Percentiles rank a stretch among this genome's conserved stretches.
Evolutionary conservation across 2,797 vertebrate genomes (phyloP).

Genomic region (Rhincodon typus): DNA sequence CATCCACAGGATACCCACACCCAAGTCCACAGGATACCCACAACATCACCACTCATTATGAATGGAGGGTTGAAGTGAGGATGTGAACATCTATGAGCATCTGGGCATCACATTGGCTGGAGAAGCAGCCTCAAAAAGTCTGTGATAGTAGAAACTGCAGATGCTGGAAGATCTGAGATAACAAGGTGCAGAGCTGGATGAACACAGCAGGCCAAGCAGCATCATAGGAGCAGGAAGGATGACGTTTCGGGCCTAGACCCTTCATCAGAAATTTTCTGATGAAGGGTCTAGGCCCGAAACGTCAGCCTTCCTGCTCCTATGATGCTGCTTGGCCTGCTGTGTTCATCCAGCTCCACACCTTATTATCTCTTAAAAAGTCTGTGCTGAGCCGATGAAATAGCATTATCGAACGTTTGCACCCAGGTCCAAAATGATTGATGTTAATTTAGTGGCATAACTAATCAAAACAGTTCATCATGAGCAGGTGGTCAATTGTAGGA

Average conservation of each 20-base stretch:
- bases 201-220: no score
- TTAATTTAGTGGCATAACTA: not conserved
- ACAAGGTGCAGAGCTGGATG: no score
- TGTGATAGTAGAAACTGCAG: no score
- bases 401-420: not conserved
- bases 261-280: no score
- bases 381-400: not conserved
- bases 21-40: not conserved
- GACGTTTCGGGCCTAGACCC: no score
- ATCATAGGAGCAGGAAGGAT: no score
- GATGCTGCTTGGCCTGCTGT: no score
- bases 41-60: not conserved
- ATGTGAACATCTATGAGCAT: not conserved
- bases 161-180: no score
- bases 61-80: not conserved
- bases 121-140: not conserved
- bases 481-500: not conserved
- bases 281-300: no score
- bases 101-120: not conserved
- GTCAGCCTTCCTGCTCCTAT: no score
- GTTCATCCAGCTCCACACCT: no score
- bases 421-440: not conserved
- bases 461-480: not conserved
- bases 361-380: not conserved
- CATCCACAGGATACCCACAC: no score